A percentile compares a stretch with the other conserved stretches of the same genome.
phyloP scores from a whole-genome alignment of 1,140 invertebrate species.

The Coelopa frigida region DNA sequence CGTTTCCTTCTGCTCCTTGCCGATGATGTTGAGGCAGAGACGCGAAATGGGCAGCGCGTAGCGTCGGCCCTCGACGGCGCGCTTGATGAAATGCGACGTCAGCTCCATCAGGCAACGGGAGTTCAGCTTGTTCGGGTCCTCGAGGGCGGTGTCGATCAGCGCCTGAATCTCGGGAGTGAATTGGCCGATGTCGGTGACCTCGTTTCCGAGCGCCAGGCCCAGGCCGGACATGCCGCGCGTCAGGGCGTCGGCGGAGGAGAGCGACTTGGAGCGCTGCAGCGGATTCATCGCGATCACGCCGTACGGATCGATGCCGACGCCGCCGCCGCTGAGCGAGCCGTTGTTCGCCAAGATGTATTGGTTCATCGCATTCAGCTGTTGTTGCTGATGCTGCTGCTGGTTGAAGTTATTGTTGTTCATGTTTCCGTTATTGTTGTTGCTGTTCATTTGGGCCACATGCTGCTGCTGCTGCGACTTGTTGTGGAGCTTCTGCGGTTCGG shows the following conservation, averaged over 20 bases:
- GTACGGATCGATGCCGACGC: slow-evolving; percentile 44
- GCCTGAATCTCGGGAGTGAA: slow-evolving; percentile 65
- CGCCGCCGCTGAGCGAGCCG: slow-evolving; percentile 35
- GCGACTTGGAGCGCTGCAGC: slow-evolving; percentile 67
- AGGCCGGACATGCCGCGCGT: slow-evolving; percentile 55
- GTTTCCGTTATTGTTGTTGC: slow-evolving; percentile 22
- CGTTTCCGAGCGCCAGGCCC: slow-evolving; percentile 51
- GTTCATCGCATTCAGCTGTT: slow-evolving; percentile 18
- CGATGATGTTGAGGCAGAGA: slow-evolving; percentile 74
- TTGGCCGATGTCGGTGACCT: slow-evolving; percentile 64
- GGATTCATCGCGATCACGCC: slow-evolving; percentile 28
- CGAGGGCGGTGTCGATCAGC: slow-evolving; percentile 61
- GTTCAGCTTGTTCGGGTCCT: slow-evolving; percentile 72
- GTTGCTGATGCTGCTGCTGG: slow-evolving; percentile 23
- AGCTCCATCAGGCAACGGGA: slow-evolving; percentile 76
- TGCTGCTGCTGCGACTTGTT: slow-evolving; percentile 16
- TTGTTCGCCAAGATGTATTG: slow-evolving; percentile 14
- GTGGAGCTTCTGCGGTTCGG: slow-evolving; percentile 24
- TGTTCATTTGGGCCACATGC: slow-evolving; percentile 15
- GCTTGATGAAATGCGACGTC: slow-evolving; percentile 69
- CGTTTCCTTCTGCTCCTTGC: slow-evolving; percentile 78
- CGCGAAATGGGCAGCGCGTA: slow-evolving; percentile 73
- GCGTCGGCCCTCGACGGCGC: slow-evolving; percentile 67
- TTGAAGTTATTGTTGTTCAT: slow-evolving; percentile 21
- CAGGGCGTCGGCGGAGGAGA: slow-evolving; percentile 63